phyloP scores from a whole-genome alignment of 2,797 vertebrate genomes.

The Lemur catta region DNA sequence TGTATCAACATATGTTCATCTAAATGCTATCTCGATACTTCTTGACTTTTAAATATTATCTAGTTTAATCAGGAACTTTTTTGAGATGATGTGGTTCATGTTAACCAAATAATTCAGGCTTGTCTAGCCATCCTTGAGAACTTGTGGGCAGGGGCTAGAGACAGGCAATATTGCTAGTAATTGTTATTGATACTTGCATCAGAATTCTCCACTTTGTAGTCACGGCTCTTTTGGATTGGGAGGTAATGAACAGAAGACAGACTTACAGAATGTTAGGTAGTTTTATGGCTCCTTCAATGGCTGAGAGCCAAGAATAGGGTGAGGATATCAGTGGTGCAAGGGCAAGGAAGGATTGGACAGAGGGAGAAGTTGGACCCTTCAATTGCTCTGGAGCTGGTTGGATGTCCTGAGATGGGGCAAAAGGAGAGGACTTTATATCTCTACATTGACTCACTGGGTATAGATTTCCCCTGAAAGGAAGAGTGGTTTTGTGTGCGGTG shows the following conservation, averaged over 20 bases:
- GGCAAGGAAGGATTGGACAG: neutral
- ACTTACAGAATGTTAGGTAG: neutral
- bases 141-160: neutral
- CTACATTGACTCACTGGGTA: neutral
- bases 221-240: neutral
- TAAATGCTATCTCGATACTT: neutral
- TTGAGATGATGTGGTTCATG: neutral
- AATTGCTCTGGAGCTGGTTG: neutral
- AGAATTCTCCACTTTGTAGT: neutral
- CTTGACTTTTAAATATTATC: constrained; percentile 9
- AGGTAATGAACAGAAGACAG: neutral
- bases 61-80: neutral
- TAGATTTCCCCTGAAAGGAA: neutral
- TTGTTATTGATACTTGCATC: neutral
- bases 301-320: neutral
- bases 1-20: neutral
- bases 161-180: neutral
- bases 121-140: neutral
- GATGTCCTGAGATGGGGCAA: neutral
- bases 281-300: neutral
- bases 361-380: neutral
- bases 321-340: neutral
- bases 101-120: neutral
- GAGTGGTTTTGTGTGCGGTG: neutral
- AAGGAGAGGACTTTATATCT: neutral